phyloP scores from a whole-genome alignment of 2,113 vertebrate species.

The Falco punctatus region DNA sequence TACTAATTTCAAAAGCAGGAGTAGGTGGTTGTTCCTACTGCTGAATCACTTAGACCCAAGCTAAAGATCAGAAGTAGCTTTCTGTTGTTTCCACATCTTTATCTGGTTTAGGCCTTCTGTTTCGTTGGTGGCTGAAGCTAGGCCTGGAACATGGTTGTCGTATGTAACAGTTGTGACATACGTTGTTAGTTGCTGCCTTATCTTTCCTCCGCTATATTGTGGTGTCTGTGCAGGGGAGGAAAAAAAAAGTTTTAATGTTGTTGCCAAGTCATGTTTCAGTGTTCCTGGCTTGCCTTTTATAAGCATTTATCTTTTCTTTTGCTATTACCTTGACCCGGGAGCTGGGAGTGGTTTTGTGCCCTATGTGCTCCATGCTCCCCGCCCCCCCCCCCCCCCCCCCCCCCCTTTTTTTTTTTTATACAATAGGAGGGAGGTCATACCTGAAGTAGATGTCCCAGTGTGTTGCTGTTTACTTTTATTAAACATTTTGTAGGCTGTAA shows the following conservation, averaged over 20 bases:
- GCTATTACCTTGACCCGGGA: background rate
- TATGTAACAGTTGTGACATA: background rate
- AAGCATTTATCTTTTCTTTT: background rate
- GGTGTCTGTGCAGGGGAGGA: background rate
- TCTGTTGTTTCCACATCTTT: background rate
- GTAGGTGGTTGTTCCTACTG: background rate
- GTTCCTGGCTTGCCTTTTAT: background rate
- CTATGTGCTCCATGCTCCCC: background rate
- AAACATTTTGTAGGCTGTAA: background rate
- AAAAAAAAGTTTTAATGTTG: no score
- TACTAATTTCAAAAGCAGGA: background rate
- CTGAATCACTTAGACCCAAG: background rate
- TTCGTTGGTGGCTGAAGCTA: background rate
- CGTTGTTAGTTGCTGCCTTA: background rate
- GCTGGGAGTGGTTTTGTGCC: background rate
- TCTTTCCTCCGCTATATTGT: background rate
- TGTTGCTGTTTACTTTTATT: background rate
- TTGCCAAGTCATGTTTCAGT: background rate
- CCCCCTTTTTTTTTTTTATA: background rate
- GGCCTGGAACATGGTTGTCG: background rate
- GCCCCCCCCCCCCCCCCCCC: fast-evolving
- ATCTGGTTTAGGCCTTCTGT: background rate
- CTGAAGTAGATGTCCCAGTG: background rate
- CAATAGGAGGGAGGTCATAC: background rate
- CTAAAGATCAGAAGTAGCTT: background rate